These are phyloP conservation scores for Progne subis DNA, from an alignment of 2,113 vertebrate species.

Conservation along the genomic window DNA sequence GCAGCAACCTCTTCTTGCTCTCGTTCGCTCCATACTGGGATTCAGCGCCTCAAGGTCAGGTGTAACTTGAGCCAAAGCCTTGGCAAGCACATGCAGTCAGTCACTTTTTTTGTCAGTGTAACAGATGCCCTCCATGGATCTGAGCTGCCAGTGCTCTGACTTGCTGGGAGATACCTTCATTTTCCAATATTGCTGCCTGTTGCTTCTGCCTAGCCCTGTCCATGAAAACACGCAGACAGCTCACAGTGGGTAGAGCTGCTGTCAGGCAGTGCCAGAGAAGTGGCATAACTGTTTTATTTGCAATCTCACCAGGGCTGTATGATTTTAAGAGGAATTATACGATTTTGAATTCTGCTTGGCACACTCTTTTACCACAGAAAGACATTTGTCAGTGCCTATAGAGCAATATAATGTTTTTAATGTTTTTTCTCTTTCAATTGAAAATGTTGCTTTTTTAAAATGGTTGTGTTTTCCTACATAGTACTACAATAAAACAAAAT, in stretches of 20 bases:
- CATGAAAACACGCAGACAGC: background rate
- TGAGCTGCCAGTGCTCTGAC: background rate
- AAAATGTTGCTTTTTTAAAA: slow-evolving; percentile 15
- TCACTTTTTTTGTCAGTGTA: background rate
- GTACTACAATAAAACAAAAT: background rate
- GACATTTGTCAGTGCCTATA: slow-evolving; percentile 45
- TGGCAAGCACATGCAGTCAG: background rate
- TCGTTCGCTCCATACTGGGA: accelerated
- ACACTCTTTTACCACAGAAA: background rate
- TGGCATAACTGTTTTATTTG: background rate
- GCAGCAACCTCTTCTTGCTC: background rate
- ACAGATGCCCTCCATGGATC: background rate
- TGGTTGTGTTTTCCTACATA: slow-evolving; percentile 20
- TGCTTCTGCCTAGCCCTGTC: background rate
- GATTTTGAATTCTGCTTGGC: slow-evolving; percentile 35
- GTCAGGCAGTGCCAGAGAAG: background rate
- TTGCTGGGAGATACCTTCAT: background rate
- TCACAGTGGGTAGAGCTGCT: background rate
- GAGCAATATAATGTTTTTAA: slow-evolving; percentile 47
- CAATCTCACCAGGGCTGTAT: background rate
- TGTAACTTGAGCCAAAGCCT: background rate
- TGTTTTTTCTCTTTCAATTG: background rate
- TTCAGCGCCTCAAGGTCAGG: background rate
- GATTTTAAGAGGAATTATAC: slow-evolving; percentile 15
- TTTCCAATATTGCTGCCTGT: background rate